Conservation (phyloP, 2,797 vertebrate species). For the Tolypeutes matacus region DNA sequence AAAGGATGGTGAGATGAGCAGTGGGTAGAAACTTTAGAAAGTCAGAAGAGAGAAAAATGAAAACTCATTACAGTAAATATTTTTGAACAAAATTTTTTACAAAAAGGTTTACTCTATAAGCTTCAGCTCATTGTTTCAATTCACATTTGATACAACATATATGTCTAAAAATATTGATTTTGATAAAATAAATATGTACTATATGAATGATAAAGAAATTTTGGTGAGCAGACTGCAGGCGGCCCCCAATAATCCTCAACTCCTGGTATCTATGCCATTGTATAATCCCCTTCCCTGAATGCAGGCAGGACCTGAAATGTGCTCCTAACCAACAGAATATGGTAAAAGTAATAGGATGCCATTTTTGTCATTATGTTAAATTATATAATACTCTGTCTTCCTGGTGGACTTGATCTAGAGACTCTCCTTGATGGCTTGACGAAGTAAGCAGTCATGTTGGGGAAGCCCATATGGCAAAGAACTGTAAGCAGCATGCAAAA, state of each 20-base stretch:
- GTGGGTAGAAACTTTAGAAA: background rate
- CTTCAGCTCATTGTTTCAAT: background rate
- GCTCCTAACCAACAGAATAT: background rate
- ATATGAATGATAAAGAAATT: background rate
- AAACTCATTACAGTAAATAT: conserved; percentile 26
- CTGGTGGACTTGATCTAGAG: background rate
- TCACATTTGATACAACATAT: background rate
- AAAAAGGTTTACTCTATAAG: background rate
- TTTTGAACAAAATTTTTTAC: background rate
- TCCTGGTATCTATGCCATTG: background rate
- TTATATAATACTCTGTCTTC: background rate
- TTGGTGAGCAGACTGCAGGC: no score
- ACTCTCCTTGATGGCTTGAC: background rate
- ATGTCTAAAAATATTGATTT: background rate
- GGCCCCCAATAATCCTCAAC: fast-evolving
- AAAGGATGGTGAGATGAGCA: background rate
- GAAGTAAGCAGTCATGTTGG: background rate
- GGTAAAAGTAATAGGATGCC: background rate
- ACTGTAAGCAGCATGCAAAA: background rate
- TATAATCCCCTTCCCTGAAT: background rate
- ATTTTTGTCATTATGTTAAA: background rate
- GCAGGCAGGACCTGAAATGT: background rate
- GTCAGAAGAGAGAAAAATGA: background rate
- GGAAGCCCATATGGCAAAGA: background rate
- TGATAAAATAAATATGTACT: background rate